Base-by-base conservation (phyloP, 1,140 invertebrate species). In the Neodiprion lecontei region DNA sequence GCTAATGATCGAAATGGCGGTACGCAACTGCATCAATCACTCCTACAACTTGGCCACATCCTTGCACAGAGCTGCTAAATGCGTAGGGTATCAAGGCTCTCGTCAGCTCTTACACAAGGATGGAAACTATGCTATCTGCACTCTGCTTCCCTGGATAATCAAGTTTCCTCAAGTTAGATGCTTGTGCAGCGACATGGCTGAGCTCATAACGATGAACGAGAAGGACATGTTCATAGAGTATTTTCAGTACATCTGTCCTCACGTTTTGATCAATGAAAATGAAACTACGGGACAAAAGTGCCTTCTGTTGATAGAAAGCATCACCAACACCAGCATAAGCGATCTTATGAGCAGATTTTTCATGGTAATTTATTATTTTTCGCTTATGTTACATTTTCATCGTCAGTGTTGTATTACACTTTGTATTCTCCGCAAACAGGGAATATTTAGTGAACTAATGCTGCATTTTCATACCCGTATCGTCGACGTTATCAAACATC, bases 391-490 rank as follows among this genome's bases (percentile, higher is more conserved):
- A 70, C 12, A 61, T 10, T 5, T 61, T 61, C 8, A 14, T 61
- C 9, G 9, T 12, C 11, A 61, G 11, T 9, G 74, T 40, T 48
- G 47, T 70, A 79, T 74, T 66, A 50, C 86, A 89, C 40, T 88
- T 85, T 73, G 84, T 82, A 72, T 84, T 88, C 78, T 89, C 88
- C 78, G 85, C 88, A 40, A 3, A 40, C 28, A 82, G 85, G 90
- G 77, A 86, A 91, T 81, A 86, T 92, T 82, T 75, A 91, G 91
- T 79, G 90, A 91, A 84, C 80, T 85, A 70, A 86, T 88, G 78
- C 89, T 80, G 87, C 90, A 92, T 72, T 93, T 92, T 80, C 91
- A 93, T 76, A 90, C 90, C 40, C 91, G 92, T 79, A 91, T 91
- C 10, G 90, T 91, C 1, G 90, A 91, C 79, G 92, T 94, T 12